These are phyloP conservation scores for Myotis yumanensis DNA, from an alignment of 2,113 vertebrate species.

Conservation along the genomic window DNA sequence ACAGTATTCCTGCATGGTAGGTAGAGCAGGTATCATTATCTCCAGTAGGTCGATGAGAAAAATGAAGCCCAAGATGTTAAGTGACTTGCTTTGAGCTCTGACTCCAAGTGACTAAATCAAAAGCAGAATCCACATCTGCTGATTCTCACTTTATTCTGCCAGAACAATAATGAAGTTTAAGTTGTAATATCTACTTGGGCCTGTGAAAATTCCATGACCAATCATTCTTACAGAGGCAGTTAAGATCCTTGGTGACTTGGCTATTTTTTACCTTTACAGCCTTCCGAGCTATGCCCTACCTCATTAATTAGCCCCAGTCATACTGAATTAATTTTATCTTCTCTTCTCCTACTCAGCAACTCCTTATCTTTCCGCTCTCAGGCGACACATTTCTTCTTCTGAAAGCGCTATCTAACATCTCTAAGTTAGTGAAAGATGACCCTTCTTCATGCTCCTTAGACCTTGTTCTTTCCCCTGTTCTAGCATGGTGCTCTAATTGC, in stretches of 20 bases:
- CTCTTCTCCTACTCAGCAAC: background rate
- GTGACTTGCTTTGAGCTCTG: constrained; percentile 27
- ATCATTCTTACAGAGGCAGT: background rate
- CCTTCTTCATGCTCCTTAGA: background rate
- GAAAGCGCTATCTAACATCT: background rate
- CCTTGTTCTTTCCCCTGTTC: background rate
- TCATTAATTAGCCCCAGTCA: background rate
- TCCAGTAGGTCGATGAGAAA: background rate
- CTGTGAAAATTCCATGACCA: background rate
- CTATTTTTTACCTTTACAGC: background rate
- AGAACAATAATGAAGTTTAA: background rate
- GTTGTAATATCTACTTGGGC: background rate
- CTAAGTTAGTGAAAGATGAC: background rate
- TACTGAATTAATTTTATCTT: background rate
- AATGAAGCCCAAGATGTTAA: background rate
- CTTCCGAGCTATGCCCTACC: background rate
- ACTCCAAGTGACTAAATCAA: background rate
- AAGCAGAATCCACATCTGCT: background rate
- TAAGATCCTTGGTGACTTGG: background rate
- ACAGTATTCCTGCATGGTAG: background rate
- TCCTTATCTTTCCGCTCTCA: background rate
- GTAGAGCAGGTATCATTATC: background rate
- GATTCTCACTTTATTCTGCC: background rate
- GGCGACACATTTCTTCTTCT: background rate
- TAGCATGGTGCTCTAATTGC: background rate